Percentiles rank a stretch among this genome's conserved stretches.
phyloP scores from a whole-genome alignment of 2,113 vertebrate genomes.

The Pterocles gutturalis region DNA sequence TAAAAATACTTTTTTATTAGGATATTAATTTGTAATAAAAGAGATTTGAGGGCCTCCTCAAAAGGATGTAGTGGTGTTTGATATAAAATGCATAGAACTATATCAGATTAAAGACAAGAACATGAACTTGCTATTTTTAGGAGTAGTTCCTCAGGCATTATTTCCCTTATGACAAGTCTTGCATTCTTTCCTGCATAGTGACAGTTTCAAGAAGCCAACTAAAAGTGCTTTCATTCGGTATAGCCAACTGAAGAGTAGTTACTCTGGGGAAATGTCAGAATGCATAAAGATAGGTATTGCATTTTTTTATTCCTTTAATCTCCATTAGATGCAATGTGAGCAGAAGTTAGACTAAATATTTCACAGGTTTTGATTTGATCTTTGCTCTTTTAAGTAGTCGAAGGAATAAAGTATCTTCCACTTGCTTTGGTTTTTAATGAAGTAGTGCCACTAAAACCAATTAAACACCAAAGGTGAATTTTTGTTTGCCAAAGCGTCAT shows the following conservation, averaged over 20 bases:
- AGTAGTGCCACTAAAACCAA: neutral
- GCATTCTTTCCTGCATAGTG: neutral
- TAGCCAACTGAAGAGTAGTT: neutral
- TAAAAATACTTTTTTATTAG: neutral
- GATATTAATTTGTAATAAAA: neutral
- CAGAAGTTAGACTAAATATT: neutral
- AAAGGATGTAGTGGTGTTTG: neutral
- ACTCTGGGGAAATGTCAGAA: neutral
- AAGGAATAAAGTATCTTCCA: neutral
- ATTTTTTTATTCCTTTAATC: neutral
- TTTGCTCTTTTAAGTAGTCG: neutral
- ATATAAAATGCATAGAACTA: neutral
- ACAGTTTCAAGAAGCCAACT: neutral
- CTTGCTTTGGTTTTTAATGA: neutral
- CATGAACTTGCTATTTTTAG: neutral
- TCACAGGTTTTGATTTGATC: neutral
- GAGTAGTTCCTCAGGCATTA: neutral
- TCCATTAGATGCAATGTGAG: neutral
- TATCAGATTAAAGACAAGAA: neutral
- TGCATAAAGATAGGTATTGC: neutral
- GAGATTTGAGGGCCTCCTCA: neutral
- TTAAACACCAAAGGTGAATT: neutral
- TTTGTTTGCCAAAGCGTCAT: neutral
- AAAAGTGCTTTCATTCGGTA: neutral
- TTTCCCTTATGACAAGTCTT: neutral